Conservation (phyloP, 2,113 vertebrate species). For the Vireo altiloquus region DNA sequence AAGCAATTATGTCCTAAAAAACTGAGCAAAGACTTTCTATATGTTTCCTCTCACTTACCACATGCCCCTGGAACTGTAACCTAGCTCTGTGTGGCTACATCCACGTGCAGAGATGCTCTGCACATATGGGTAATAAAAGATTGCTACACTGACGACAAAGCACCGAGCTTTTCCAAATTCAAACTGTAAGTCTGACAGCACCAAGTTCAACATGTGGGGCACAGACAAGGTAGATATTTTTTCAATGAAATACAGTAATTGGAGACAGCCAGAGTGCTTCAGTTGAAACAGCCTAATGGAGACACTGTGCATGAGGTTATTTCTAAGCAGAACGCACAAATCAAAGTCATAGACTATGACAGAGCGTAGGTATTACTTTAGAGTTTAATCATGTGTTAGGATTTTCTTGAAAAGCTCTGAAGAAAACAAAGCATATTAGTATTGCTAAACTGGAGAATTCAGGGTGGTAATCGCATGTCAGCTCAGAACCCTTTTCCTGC, state of each 20-base stretch:
- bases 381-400: not conserved
- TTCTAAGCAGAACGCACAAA: not conserved
- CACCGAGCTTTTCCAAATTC: not conserved
- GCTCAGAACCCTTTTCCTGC: not conserved
- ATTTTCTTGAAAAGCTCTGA: not conserved
- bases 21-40: not conserved
- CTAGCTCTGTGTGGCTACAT: not conserved
- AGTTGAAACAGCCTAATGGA: not conserved
- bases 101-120: not conserved
- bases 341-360: not conserved
- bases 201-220: not conserved
- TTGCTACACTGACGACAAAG: not conserved
- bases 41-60: conserved; percentile 28
- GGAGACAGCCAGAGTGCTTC: not conserved
- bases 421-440: not conserved
- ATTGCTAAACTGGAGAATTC: not conserved
- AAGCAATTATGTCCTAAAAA: not conserved
- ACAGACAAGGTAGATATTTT: not conserved
- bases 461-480: not conserved
- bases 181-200: not conserved
- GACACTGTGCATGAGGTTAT: not conserved
- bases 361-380: not conserved
- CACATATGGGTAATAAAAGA: not conserved
- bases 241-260: not conserved
- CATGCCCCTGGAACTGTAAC: not conserved